Conservation (phyloP, 2,113 vertebrate species). For the Lynx canadensis region DNA sequence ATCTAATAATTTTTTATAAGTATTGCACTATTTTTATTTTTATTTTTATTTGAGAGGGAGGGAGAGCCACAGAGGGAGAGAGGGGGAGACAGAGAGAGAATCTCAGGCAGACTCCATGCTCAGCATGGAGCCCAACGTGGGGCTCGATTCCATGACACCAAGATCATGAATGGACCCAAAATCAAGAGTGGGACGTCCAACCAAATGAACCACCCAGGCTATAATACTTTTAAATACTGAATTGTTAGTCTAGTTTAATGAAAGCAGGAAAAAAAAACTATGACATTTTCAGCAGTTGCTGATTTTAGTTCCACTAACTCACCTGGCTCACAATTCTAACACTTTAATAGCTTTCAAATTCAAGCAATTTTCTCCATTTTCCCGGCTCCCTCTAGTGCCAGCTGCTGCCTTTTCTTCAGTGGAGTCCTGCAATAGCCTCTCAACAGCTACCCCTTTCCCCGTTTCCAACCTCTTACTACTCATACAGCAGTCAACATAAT, state of each 20-base stretch:
- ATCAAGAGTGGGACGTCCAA: too few relatives aligned
- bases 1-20: not conserved
- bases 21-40: too few relatives aligned
- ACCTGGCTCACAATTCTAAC: not conserved
- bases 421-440: not conserved
- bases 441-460: not conserved
- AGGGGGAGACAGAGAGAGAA: too few relatives aligned
- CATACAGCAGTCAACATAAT: not conserved
- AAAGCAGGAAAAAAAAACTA: not conserved
- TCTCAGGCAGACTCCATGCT: too few relatives aligned
- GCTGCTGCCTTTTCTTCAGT: not conserved
- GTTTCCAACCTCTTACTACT: not conserved
- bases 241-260: not conserved
- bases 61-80: too few relatives aligned
- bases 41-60: too few relatives aligned
- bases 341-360: conserved; percentile 5
- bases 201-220: too few relatives aligned
- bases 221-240: not conserved
- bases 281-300: not conserved
- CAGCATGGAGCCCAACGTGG: too few relatives aligned
- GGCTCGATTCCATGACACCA: too few relatives aligned
- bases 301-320: not conserved
- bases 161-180: too few relatives aligned
- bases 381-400: not conserved
- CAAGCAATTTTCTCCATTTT: not conserved